Evolutionary conservation across 1,140 invertebrate species (phyloP).

Genomic region (Solenopsis invicta): DNA sequence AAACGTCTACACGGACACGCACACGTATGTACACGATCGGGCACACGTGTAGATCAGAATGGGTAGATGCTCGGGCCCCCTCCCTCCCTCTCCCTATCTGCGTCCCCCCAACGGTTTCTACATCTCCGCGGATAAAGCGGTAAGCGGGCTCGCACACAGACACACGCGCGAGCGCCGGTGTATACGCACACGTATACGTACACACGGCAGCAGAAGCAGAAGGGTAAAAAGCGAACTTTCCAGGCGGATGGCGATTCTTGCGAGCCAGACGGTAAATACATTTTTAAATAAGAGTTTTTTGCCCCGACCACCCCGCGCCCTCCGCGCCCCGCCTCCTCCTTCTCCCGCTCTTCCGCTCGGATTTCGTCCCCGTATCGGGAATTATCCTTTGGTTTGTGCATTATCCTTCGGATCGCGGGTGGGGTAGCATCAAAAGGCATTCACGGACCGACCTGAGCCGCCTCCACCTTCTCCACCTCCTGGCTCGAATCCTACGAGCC

Average conservation of each 20-base stretch:
- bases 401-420: slow-evolving; percentile 81
- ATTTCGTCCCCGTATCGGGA: slow-evolving; percentile 85
- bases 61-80: slow-evolving; percentile 55
- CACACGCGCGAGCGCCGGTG: background rate
- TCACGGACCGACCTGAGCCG: slow-evolving; percentile 74
- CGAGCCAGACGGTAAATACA: slow-evolving; percentile 85
- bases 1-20: slow-evolving; percentile 65
- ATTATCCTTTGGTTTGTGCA: slow-evolving; percentile 86
- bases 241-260: slow-evolving; percentile 80
- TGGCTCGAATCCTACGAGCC: slow-evolving; percentile 56
- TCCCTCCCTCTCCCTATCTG: slow-evolving; percentile 34
- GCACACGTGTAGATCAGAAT: slow-evolving; percentile 67
- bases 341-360: slow-evolving; percentile 70
- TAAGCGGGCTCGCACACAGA: slow-evolving; percentile 37
- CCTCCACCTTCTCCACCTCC: slow-evolving; percentile 66
- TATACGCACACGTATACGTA: slow-evolving; percentile 6
- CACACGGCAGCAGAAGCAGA: slow-evolving; percentile 56
- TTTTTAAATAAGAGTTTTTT: slow-evolving; percentile 87
- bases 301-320: slow-evolving; percentile 74
- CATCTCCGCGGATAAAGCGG: slow-evolving; percentile 75
- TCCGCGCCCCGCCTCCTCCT: slow-evolving; percentile 22
- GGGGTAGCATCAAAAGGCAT: slow-evolving; percentile 84
- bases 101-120: slow-evolving; percentile 67
- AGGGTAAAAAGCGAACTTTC: slow-evolving; percentile 80
- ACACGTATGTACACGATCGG: slow-evolving; percentile 45